These are phyloP conservation scores for Linepithema humile DNA, from an alignment of 1,140 invertebrate genomes.

Conservation along the genomic window DNA sequence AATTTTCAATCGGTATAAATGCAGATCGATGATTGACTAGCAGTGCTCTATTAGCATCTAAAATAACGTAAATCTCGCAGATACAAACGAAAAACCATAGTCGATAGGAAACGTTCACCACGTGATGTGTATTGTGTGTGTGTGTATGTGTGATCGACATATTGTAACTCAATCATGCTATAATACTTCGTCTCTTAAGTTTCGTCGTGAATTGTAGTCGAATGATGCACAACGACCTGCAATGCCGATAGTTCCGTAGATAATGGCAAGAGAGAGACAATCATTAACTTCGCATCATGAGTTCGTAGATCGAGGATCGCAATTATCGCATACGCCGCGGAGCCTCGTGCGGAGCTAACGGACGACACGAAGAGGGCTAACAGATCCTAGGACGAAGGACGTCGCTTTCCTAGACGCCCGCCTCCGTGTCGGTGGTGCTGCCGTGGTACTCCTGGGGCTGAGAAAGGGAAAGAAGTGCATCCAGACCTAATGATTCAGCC, in stretches of 20 bases:
- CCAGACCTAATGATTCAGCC: slow-evolving; percentile 79
- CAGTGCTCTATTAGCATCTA: background rate
- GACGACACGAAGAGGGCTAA: slow-evolving; percentile 50
- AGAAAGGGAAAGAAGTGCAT: slow-evolving; percentile 82
- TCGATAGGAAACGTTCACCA: slow-evolving; percentile 7
- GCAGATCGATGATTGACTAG: slow-evolving; percentile 25
- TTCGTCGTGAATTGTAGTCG: slow-evolving; percentile 2
- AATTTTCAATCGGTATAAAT: slow-evolving; percentile 25
- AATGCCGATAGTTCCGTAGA: slow-evolving; percentile 40
- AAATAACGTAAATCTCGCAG: background rate
- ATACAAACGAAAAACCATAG: background rate
- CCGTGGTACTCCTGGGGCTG: slow-evolving; percentile 80
- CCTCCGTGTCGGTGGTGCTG: slow-evolving; percentile 76
- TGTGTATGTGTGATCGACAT: slow-evolving; percentile 3
- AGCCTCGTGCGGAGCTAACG: slow-evolving; percentile 56
- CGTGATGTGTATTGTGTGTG: background rate
- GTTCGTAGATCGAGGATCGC: slow-evolving; percentile 43
- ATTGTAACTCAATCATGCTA: slow-evolving; percentile 31
- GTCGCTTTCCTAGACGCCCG: slow-evolving; percentile 78
- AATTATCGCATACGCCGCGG: slow-evolving; percentile 51
- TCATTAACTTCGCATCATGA: slow-evolving; percentile 56
- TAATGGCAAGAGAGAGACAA: slow-evolving; percentile 23
- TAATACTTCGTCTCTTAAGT: slow-evolving; percentile 63
- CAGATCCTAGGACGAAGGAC: slow-evolving; percentile 76
- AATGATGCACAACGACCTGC: slow-evolving; percentile 41